phyloP scores from a whole-genome alignment of 2,113 vertebrate species.

The Microtus ochrogaster region DNA sequence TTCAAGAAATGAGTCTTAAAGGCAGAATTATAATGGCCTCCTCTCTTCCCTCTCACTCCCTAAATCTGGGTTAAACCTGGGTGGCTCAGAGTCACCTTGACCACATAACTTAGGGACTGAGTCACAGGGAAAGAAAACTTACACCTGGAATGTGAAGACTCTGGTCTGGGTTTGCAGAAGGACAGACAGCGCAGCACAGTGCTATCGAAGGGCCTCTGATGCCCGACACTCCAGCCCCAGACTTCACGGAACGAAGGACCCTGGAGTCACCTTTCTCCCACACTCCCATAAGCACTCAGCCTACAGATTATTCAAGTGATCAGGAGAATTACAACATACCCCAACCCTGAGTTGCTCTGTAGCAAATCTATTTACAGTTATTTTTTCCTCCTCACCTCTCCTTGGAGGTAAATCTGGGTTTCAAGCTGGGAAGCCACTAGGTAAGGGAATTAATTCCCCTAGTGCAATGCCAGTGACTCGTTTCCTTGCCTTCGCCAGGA shows the following conservation, averaged over 20 bases:
- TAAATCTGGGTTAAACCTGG: constrained; percentile 5
- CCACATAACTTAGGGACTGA: constrained; percentile 33
- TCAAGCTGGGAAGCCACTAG: constrained; percentile 51
- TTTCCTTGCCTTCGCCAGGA: background rate
- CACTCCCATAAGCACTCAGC: constrained; percentile 60
- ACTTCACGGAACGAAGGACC: constrained; percentile 30
- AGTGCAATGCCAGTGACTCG: constrained; percentile 29
- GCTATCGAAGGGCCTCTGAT: constrained; percentile 18
- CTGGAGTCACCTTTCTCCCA: constrained; percentile 59
- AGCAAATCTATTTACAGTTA: constrained; percentile 78
- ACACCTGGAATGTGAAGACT: constrained; percentile 65
- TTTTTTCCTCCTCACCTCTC: constrained; percentile 54
- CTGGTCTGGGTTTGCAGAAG: constrained; percentile 52
- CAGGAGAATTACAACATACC: constrained; percentile 78
- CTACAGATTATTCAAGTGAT: constrained; percentile 79
- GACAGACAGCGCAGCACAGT: constrained; percentile 42
- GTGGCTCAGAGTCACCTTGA: constrained; percentile 34
- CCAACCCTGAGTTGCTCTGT: constrained; percentile 75
- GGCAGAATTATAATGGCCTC: constrained; percentile 39
- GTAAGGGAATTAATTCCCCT: constrained; percentile 1
- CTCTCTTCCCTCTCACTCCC: constrained; percentile 51
- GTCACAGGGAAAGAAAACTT: constrained; percentile 52
- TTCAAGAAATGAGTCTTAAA: constrained; percentile 57
- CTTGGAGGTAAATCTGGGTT: constrained; percentile 64
- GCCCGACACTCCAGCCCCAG: constrained; percentile 51